Conservation (phyloP, 2,113 vertebrate species). For the Brachypodius melanocephalos region DNA sequence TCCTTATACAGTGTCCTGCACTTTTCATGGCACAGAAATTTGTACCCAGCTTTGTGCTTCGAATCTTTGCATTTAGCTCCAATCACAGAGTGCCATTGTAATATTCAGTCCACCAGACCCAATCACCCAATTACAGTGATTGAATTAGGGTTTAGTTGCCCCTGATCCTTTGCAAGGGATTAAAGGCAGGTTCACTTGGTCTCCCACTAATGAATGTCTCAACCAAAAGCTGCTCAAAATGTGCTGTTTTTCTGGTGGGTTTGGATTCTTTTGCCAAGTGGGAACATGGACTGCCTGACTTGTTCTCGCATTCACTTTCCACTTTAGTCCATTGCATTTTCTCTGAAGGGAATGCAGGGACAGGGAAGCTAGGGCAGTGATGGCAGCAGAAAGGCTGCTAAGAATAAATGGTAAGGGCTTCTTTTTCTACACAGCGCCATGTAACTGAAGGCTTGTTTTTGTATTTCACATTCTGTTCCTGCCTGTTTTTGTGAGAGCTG, state of each 20-base stretch:
- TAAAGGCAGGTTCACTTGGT: not conserved
- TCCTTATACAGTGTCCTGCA: not conserved
- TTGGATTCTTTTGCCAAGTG: not conserved
- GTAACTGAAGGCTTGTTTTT: not conserved
- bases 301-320: not conserved
- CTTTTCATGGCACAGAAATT: not conserved
- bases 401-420: constrained; percentile 20
- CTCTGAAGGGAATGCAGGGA: not conserved
- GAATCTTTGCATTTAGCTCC: not conserved
- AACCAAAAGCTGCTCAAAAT: not conserved
- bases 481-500: not conserved
- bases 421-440: not conserved
- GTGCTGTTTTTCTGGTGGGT: not conserved
- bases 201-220: not conserved
- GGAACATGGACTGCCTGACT: not conserved
- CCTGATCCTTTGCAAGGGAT: not conserved
- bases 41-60: not conserved
- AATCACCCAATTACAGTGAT: not conserved
- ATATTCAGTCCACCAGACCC: not conserved
- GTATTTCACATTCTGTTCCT: constrained; percentile 47
- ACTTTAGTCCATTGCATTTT: not conserved
- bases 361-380: not conserved
- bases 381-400: constrained; percentile 8
- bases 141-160: not conserved
- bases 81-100: not conserved